Percentiles rank a stretch among this genome's conserved stretches.
Conservation (phyloP, 2,113 vertebrate genomes). For the Ptilorrhoa leucosticta region DNA sequence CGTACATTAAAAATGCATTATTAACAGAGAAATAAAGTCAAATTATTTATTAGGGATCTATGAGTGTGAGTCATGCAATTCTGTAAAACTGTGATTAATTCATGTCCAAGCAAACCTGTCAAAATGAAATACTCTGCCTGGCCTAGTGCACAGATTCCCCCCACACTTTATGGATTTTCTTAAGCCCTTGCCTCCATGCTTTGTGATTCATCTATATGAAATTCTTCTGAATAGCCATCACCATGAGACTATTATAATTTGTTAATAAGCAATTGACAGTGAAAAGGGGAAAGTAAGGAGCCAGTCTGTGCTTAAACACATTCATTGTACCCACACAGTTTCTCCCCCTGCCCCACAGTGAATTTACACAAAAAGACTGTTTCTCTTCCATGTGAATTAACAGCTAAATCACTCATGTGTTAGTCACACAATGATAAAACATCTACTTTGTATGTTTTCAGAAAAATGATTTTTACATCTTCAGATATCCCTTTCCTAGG, state of each 20-base stretch:
- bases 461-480: neutral
- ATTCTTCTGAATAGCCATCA: neutral
- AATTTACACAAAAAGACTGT: neutral
- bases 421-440: neutral
- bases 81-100: neutral
- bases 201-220: neutral
- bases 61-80: neutral
- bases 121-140: constrained; percentile 6
- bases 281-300: neutral
- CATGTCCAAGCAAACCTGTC: neutral
- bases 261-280: neutral
- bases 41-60: constrained; percentile 46
- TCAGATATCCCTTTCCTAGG: rapidly evolving
- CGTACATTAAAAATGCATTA: constrained; percentile 31
- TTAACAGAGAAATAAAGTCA: constrained; percentile 43
- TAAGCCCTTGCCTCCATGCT: neutral
- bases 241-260: neutral
- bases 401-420: neutral
- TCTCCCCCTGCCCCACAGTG: neutral
- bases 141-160: neutral
- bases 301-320: neutral
- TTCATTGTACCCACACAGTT: neutral
- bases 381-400: neutral
- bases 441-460: neutral
- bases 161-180: neutral